These are phyloP conservation scores for Venustaconcha ellipsiformis DNA, from an alignment of 1,140 invertebrate species.

Conservation along the genomic window DNA sequence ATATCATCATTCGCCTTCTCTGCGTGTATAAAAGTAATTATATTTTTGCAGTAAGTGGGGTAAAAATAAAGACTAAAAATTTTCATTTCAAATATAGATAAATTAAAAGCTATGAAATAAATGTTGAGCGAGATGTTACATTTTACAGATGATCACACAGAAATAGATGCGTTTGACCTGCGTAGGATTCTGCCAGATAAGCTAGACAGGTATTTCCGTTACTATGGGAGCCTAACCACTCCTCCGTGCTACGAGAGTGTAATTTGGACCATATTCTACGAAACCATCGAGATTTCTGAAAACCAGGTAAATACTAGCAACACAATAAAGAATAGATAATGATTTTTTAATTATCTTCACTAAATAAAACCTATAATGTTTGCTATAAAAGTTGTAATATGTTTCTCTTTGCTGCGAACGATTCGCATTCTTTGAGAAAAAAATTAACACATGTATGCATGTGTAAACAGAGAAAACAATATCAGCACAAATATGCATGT, in stretches of 20 bases:
- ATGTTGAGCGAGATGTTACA: background rate
- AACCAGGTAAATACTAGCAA: conserved; percentile 76
- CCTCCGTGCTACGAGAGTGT: conserved; percentile 80
- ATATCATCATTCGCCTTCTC: too few relatives aligned
- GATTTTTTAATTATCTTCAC: background rate
- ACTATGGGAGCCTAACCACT: conserved; percentile 81
- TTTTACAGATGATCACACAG: conserved; percentile 23
- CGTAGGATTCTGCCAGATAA: conserved; percentile 23
- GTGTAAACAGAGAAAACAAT: background rate
- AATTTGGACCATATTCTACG: conserved; percentile 78
- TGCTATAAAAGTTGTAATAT: background rate
- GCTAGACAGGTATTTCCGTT: conserved; percentile 71
- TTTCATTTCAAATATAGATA: too few relatives aligned
- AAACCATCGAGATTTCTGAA: conserved; percentile 76
- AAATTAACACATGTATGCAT: background rate
- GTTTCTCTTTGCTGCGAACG: background rate
- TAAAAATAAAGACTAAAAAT: too few relatives aligned
- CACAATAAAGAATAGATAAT: background rate
- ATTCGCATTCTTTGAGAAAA: background rate
- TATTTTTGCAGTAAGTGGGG: too few relatives aligned
- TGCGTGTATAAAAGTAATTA: too few relatives aligned
- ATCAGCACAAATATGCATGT: background rate
- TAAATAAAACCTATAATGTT: background rate
- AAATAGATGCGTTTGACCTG: conserved; percentile 21
- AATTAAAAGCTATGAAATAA: too few relatives aligned